Conservation (phyloP, 2,888 invertebrate species). For the Asteroscopus sphinx region DNA sequence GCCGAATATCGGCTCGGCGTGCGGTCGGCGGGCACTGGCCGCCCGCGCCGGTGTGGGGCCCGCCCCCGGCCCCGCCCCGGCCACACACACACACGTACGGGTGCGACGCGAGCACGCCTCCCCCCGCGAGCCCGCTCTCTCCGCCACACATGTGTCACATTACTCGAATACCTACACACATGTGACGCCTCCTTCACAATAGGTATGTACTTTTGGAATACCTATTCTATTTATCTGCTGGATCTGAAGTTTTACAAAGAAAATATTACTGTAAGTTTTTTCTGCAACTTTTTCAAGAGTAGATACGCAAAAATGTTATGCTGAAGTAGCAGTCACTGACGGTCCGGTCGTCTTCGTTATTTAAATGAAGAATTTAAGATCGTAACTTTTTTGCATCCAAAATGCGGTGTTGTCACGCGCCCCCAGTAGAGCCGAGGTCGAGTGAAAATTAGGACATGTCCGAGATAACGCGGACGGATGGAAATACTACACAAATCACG, state of each 20-base stretch:
- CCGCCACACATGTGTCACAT: slow-evolving; percentile 80
- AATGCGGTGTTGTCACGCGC: slow-evolving; percentile 46
- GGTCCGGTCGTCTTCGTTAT: slow-evolving; percentile 35
- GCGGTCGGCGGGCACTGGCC: slow-evolving; percentile 75
- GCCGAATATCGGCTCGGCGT: slow-evolving; percentile 73
- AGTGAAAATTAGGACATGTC: slow-evolving; percentile 66
- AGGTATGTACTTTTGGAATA: slow-evolving; percentile 83
- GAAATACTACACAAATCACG: slow-evolving; percentile 42
- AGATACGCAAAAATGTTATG: slow-evolving; percentile 23
- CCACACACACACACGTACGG: slow-evolving; percentile 62
- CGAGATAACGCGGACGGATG: slow-evolving; percentile 59
- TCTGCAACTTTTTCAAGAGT: slow-evolving; percentile 30
- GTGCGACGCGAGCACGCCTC: slow-evolving; percentile 62
- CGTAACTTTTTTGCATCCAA: slow-evolving; percentile 54
- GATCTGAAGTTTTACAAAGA: slow-evolving; percentile 33
- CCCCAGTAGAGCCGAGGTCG: slow-evolving; percentile 53
- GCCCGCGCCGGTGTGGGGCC: slow-evolving; percentile 75
- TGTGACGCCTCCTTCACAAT: slow-evolving; percentile 85
- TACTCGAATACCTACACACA: slow-evolving; percentile 81
- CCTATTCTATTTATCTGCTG: slow-evolving; percentile 66
- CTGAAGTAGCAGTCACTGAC: slow-evolving; percentile 21
- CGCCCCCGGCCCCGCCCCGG: slow-evolving; percentile 80
- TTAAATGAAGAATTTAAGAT: slow-evolving; percentile 47
- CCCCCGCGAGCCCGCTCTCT: slow-evolving; percentile 68
- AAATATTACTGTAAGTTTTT: slow-evolving; percentile 31